These are phyloP conservation scores for Xiphophorus birchmanni DNA, from an alignment of 2,797 vertebrate genomes.

Conservation along the genomic window DNA sequence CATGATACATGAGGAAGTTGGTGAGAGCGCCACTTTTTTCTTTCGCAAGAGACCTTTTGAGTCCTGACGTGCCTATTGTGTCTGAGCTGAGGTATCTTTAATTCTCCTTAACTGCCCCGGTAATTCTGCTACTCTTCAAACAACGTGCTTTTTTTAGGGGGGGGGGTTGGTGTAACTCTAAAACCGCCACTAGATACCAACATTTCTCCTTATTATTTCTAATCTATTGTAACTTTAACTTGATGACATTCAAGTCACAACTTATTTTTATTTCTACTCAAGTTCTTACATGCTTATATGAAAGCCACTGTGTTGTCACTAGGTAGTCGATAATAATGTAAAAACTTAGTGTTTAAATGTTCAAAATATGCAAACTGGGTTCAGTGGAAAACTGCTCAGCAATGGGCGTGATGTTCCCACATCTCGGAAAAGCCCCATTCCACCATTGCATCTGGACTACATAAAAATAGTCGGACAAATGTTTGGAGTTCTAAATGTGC, in stretches of 20 bases:
- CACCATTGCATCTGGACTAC: not conserved
- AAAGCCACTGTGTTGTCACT: not conserved
- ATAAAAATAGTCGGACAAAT: not conserved
- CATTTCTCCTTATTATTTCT: not conserved
- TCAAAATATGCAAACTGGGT: not conserved
- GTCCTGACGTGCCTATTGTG: not conserved
- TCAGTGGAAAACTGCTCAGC: not conserved
- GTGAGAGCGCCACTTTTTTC: conserved; percentile 48
- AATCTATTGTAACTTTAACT: not conserved
- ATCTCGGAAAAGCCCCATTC: not conserved
- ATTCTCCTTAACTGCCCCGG: not conserved
- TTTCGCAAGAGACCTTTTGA: not conserved
- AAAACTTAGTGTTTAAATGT: not conserved
- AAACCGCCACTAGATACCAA: not conserved
- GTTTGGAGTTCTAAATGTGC: not conserved
- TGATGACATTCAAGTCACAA: not conserved
- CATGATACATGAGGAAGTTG: conserved; percentile 66
- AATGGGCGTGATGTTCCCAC: conserved; percentile 8
- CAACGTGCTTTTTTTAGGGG: not conserved
- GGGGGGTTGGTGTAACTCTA: not conserved
- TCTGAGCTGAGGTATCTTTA: not conserved
- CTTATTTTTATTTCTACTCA: not conserved
- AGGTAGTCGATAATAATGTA: too few species aligned
- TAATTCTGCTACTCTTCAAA: not conserved
- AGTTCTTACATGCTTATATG: too few species aligned